These are phyloP conservation scores for Morus bassanus DNA, from an alignment of 2,797 vertebrate genomes.

Conservation along the genomic window DNA sequence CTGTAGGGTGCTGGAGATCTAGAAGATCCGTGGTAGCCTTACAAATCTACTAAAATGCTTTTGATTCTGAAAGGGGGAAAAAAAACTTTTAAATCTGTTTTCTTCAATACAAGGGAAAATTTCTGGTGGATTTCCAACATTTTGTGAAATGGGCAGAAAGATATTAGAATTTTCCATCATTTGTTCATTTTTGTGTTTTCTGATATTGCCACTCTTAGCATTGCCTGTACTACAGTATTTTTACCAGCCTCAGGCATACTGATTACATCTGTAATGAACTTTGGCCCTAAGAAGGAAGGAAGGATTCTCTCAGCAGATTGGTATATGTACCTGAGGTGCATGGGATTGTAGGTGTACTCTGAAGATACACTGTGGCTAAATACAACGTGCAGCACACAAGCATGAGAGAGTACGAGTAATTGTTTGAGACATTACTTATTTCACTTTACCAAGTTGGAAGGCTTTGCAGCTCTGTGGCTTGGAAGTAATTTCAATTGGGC, in stretches of 20 bases:
- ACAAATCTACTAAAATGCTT: slow-evolving; percentile 87
- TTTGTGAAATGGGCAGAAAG: slow-evolving; percentile 83
- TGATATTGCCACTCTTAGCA: slow-evolving; percentile 80
- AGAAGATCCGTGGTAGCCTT: slow-evolving; percentile 96
- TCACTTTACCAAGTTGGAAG: slow-evolving; percentile 73
- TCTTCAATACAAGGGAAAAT: slow-evolving; percentile 82
- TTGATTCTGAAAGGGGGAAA: slow-evolving; percentile 84
- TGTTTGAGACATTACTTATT: slow-evolving; percentile 71
- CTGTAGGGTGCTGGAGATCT: slow-evolving; percentile 92
- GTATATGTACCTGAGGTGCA: slow-evolving; percentile 71
- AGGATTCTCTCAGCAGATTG: slow-evolving; percentile 71
- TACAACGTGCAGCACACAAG: slow-evolving; percentile 59
- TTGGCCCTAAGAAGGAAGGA: slow-evolving; percentile 73
- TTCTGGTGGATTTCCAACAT: slow-evolving; percentile 83
- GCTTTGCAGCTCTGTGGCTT: slow-evolving; percentile 78
- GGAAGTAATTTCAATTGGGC: slow-evolving; percentile 75
- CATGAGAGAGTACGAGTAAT: slow-evolving; percentile 70
- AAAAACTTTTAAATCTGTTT: slow-evolving; percentile 79
- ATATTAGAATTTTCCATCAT: slow-evolving; percentile 82
- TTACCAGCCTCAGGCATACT: slow-evolving; percentile 77
- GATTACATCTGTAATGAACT: slow-evolving; percentile 74
- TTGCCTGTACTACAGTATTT: slow-evolving; percentile 81
- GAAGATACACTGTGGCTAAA: slow-evolving; percentile 75
- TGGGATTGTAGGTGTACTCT: slow-evolving; percentile 72
- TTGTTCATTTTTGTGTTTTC: slow-evolving; percentile 82